A percentile compares a stretch with the other conserved stretches of the same genome.
These are phyloP conservation scores for Mylabris phalerata DNA, from an alignment of 1,140 invertebrate species.

Conservation along the genomic window DNA sequence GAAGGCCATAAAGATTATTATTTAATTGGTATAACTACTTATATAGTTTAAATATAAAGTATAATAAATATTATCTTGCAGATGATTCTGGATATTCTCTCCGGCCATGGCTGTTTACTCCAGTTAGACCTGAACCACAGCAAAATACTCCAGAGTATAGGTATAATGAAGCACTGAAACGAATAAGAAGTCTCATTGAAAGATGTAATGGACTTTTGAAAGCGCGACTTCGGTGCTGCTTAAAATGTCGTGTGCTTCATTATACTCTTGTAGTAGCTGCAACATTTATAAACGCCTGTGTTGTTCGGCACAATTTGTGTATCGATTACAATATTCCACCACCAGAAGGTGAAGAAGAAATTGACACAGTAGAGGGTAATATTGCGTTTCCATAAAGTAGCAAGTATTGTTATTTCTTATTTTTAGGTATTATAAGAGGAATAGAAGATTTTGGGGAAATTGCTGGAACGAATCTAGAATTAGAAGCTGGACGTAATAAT, in stretches of 20 bases:
- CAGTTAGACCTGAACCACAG: conserved; percentile 20
- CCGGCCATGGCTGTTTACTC: conserved; percentile 40
- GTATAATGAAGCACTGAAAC: conserved; percentile 31
- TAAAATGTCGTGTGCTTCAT: conserved; percentile 27
- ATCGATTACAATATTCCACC: conserved; percentile 14
- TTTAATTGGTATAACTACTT: conserved; percentile 20
- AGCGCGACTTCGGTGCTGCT: conserved; percentile 29
- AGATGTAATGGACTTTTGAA: conserved; percentile 39
- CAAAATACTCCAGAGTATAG: conserved; percentile 22
- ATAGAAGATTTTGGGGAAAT: too few relatives aligned
- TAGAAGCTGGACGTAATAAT: too few relatives aligned
- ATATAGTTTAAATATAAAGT: conserved; percentile 18
- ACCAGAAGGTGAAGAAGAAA: conserved; percentile 8
- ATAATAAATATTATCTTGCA: too few relatives aligned
- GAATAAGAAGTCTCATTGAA: conserved; percentile 35
- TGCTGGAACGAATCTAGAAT: too few relatives aligned
- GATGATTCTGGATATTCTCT: conserved; percentile 33
- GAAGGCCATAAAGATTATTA: conserved; percentile 12
- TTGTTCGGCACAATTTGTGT: conserved; percentile 35
- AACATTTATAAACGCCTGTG: conserved; percentile 32
- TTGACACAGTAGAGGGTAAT: too few relatives aligned
- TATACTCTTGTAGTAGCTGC: conserved; percentile 20
- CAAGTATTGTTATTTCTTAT: too few relatives aligned
- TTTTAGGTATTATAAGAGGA: too few relatives aligned
- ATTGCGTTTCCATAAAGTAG: too few relatives aligned